These are phyloP conservation scores for Enteromius treurensis DNA, from an alignment of 2,797 vertebrate species.

Conservation along the genomic window DNA sequence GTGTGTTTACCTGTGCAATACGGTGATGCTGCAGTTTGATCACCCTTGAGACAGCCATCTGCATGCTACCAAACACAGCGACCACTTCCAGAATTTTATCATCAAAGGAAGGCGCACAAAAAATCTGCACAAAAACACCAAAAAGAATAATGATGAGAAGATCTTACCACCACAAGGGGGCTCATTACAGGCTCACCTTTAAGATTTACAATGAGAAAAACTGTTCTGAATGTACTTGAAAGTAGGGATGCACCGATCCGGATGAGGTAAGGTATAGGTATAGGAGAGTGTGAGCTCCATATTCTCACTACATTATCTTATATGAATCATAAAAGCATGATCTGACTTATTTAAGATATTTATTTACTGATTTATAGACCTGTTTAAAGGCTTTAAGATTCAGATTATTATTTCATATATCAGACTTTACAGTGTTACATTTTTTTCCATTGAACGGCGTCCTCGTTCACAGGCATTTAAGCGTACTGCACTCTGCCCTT, in stretches of 20 bases:
- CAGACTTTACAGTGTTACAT: background rate
- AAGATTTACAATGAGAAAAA: background rate
- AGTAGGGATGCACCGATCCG: no score
- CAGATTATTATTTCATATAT: background rate
- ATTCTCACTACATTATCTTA: background rate
- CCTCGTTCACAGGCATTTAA: conserved; percentile 34
- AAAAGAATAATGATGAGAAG: background rate
- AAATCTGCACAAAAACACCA: conserved; percentile 81
- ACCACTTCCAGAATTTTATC: conserved; percentile 98
- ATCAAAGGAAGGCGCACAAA: conserved; percentile 95
- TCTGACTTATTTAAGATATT: background rate
- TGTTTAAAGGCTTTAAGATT: no score
- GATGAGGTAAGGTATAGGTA: no score
- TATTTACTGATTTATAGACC: background rate
- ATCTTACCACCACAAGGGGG: conserved; percentile 2
- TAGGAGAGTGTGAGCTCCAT: background rate
- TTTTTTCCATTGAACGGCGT: background rate
- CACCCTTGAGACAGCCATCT: conserved; percentile 97
- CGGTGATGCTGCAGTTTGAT: conserved; percentile 98
- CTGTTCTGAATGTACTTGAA: no score
- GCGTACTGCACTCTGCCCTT: conserved; percentile 59
- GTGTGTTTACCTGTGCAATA: conserved; percentile 89
- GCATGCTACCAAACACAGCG: conserved; percentile 96
- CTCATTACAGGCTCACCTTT: background rate
- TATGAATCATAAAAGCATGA: background rate